Base-by-base conservation (phyloP, 2,888 invertebrate genomes). In the Iselma pallidipennis region DNA sequence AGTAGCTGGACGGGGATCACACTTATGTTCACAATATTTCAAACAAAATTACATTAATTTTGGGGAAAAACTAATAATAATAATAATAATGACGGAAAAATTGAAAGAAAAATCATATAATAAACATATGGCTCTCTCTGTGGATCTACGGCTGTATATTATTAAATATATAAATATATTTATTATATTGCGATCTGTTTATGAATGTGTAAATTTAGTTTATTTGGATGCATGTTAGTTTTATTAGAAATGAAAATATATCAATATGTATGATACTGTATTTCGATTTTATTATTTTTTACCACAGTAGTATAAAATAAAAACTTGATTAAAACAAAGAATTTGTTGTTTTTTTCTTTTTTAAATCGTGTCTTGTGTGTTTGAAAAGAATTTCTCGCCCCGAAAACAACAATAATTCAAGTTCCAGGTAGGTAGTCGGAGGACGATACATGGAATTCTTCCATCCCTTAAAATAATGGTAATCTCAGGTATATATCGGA, bases 1-100 rank as follows among this genome's bases (percentile, higher is more conserved):
- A 78, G 80, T 82, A 82, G 82, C 82, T 82, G 82, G 82, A 81
- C 78, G 82, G 82, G 82, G 82, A 82, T 81, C 82, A 81, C 80
- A 81, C 80, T 80, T 79, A 76, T 76, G 76, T 78, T 79, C 77
- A 74, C 68, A 71, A 61, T 45, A 45, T 23, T 45, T 45, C 63
- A 66, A 56, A 59, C 45, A 48, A 37, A 48, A 61, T 25, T 49
- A 29, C 19, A 48, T 45, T 52, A 51, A 57, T 59, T 37, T 58
- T 42, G 16, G 6, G 21, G 1, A 23, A 21, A 31, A 31, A 7
- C 16, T 4, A 37, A 37, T 6, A 37, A 37, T 25, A 16, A 16
- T 7, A 5, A 28, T 16, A 16, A 16, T 14, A 16, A n/a, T n/a
- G n/a, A n/a, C n/a, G n/a, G n/a, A n/a, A n/a, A n/a, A 37, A 37